phyloP scores from a whole-genome alignment of 1,140 invertebrate genomes.

The Drosophila teissieri region DNA sequence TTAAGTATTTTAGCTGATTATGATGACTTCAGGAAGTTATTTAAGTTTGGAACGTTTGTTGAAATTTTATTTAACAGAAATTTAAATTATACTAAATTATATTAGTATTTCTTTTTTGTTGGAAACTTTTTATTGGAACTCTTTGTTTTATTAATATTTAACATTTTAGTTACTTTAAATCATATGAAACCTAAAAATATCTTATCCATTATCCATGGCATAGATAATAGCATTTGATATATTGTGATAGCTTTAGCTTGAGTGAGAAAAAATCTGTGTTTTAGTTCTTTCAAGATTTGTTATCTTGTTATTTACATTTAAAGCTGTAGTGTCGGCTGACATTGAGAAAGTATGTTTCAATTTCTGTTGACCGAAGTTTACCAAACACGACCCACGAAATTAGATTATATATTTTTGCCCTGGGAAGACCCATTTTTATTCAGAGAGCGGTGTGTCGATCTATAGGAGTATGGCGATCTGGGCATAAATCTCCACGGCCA shows the following conservation, averaged over 20 bases:
- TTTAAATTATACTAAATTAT: no score
- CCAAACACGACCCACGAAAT: background rate
- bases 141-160: no score
- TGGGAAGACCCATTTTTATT: conserved; percentile 7
- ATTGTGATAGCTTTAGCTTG: background rate
- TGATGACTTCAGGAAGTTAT: background rate
- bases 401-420: background rate
- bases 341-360: background rate
- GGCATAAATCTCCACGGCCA: conserved; percentile 80
- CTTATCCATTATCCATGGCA: background rate
- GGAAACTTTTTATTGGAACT: no score
- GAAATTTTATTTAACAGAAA: background rate
- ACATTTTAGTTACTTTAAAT: no score
- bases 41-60: background rate
- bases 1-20: background rate
- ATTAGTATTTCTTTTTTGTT: no score
- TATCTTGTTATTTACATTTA: conserved; percentile 28
- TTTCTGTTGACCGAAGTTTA: background rate
- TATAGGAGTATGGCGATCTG: conserved; percentile 81
- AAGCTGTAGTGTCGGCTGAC: conserved; percentile 21
- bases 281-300: background rate
- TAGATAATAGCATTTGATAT: background rate
- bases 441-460: background rate
- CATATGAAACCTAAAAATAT: no score
- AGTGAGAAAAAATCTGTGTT: background rate